Evolutionary conservation across 2,888 invertebrate genomes (phyloP).

Genomic region (Lithophane semibrunnea): DNA sequence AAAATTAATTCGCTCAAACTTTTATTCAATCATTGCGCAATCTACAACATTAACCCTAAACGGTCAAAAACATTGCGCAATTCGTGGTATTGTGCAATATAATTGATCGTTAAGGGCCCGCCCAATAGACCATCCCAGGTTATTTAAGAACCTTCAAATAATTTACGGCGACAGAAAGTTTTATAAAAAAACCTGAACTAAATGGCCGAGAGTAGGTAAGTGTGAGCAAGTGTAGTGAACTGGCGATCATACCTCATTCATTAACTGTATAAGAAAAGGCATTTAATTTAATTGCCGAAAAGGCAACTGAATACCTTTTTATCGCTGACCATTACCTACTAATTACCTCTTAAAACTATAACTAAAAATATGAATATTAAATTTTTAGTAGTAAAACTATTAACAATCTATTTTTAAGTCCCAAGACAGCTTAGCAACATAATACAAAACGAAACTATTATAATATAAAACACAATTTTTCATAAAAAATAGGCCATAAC

Average conservation of each 20-base stretch:
- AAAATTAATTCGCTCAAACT: too few relatives aligned
- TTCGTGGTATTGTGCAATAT: too few relatives aligned
- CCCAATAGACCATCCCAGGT: too few relatives aligned
- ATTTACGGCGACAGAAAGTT: background rate
- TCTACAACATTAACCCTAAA: too few relatives aligned
- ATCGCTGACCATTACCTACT: background rate
- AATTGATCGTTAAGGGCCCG: too few relatives aligned
- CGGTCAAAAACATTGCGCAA: too few relatives aligned
- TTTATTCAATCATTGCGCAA: too few relatives aligned
- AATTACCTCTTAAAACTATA: constrained; percentile 20
- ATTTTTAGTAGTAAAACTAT: constrained; percentile 4
- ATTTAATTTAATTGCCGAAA: background rate
- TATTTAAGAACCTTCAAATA: too few relatives aligned
- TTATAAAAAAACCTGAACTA: background rate
- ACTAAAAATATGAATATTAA: constrained; percentile 11
- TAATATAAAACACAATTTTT: constrained; percentile 18
- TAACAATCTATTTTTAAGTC: constrained; percentile 13
- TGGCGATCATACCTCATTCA: background rate
- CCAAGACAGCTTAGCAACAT: constrained; percentile 1
- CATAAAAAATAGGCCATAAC: constrained; percentile 5
- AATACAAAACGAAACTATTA: constrained; percentile 5
- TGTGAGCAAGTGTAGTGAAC: too few relatives aligned
- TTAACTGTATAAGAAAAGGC: background rate
- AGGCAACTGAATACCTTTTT: background rate
- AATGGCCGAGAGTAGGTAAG: background rate